A percentile compares a stretch with the other conserved stretches of the same genome.
These are phyloP conservation scores for Sarcophaga rosellei DNA, from an alignment of 2,888 invertebrate species.

Conservation along the genomic window DNA sequence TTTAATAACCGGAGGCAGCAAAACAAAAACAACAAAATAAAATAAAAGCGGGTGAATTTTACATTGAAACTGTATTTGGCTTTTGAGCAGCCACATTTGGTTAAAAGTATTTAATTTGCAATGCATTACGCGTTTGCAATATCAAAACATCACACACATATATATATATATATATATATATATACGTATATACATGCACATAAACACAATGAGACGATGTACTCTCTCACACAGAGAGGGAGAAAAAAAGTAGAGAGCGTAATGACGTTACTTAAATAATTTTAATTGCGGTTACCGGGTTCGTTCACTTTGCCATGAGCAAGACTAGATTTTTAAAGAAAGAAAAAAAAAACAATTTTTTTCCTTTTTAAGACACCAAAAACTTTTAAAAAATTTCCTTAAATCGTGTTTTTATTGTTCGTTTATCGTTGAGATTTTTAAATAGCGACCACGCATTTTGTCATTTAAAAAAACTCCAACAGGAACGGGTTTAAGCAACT, in stretches of 20 bases:
- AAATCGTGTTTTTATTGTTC: no score
- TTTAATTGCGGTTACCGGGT: background rate
- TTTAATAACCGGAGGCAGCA: background rate
- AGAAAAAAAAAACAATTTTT: background rate
- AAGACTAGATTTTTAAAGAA: background rate
- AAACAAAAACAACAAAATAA: background rate
- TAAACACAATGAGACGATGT: no score
- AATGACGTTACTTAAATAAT: background rate
- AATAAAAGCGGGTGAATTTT: background rate
- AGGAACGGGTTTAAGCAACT: background rate
- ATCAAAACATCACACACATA: background rate
- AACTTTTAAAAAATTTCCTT: no score
- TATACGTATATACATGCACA: no score
- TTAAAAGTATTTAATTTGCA: conserved; percentile 65
- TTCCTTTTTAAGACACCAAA: no score
- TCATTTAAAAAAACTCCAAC: background rate
- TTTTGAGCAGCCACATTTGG: conserved; percentile 62
- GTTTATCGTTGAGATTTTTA: background rate
- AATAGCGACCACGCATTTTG: background rate
- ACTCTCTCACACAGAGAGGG: no score
- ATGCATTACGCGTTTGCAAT: conserved; percentile 64
- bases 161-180: no score
- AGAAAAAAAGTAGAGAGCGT: background rate
- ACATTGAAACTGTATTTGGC: conserved; percentile 48
- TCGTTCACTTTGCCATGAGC: background rate